A percentile compares a stretch with the other conserved stretches of the same genome.
phyloP scores from a whole-genome alignment of 2,888 invertebrate species.

The Spodoptera exigua region DNA sequence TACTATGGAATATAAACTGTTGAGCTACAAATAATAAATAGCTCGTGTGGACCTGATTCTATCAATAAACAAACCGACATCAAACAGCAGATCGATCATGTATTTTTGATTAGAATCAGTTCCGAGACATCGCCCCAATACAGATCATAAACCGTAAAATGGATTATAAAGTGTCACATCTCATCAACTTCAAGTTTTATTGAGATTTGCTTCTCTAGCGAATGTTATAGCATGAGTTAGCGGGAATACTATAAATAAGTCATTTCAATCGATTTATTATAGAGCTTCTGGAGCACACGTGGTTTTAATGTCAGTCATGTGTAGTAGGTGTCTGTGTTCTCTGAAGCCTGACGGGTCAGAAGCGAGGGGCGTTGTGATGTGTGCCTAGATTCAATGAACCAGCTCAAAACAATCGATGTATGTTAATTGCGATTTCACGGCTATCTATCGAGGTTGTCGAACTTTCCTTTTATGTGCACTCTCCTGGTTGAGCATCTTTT shows the following conservation, averaged over 20 bases:
- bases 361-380: constrained; percentile 57
- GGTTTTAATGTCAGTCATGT: constrained; percentile 49
- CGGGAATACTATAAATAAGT: constrained; percentile 55
- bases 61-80: constrained; percentile 36
- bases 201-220: constrained; percentile 52
- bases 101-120: constrained; percentile 45
- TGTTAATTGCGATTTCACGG: constrained; percentile 76
- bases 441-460: constrained; percentile 75
- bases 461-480: constrained; percentile 73
- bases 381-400: constrained; percentile 67
- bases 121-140: constrained; percentile 40
- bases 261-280: constrained; percentile 44
- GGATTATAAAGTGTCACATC: constrained; percentile 68
- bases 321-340: constrained; percentile 52
- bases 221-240: constrained; percentile 43
- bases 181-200: constrained; percentile 72
- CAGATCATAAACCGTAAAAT: constrained; percentile 69
- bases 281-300: constrained; percentile 57
- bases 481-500: constrained; percentile 59
- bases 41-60: constrained; percentile 32
- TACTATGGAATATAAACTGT: constrained; percentile 26
- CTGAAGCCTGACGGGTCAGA: constrained; percentile 63
- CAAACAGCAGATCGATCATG: constrained; percentile 49
- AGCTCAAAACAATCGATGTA: constrained; percentile 75
- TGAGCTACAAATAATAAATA: constrained; percentile 36